These are phyloP conservation scores for Malthinus flaveolus DNA, from an alignment of 2,888 invertebrate species.

Conservation along the genomic window DNA sequence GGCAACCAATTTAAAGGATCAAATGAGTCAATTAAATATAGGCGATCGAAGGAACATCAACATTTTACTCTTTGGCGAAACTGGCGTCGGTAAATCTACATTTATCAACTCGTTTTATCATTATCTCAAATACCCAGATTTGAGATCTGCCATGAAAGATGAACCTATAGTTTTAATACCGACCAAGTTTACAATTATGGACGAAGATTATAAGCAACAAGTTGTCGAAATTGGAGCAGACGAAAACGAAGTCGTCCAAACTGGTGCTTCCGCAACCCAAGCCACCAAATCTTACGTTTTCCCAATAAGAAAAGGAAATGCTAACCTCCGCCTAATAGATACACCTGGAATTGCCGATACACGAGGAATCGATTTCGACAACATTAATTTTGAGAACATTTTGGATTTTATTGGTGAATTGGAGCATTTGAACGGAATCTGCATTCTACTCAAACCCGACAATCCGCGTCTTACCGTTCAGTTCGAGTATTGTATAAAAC, in stretches of 20 bases:
- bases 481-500: slow-evolving; percentile 47
- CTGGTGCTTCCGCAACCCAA: slow-evolving; percentile 33
- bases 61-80: slow-evolving; percentile 47
- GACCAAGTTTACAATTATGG: slow-evolving; percentile 37
- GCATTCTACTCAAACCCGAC: slow-evolving; percentile 44
- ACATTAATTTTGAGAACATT: slow-evolving; percentile 35
- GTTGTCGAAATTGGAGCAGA: slow-evolving; percentile 36
- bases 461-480: slow-evolving; percentile 41
- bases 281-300: slow-evolving; percentile 68
- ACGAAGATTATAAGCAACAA: slow-evolving; percentile 36
- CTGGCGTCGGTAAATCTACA: slow-evolving; percentile 50
- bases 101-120: slow-evolving; percentile 49
- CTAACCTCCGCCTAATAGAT: slow-evolving; percentile 45
- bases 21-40: background rate
- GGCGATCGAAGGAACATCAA: slow-evolving; percentile 39
- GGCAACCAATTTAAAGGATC: slow-evolving; percentile 1
- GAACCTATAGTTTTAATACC: slow-evolving; percentile 42
- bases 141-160: slow-evolving; percentile 35
- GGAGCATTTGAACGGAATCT: slow-evolving; percentile 41
- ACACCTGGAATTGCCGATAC: slow-evolving; percentile 46
- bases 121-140: slow-evolving; percentile 39
- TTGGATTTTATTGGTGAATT: slow-evolving; percentile 42
- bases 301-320: slow-evolving; percentile 23
- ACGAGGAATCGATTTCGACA: slow-evolving; percentile 33
- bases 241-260: slow-evolving; percentile 32